Evolutionary conservation across 37 sponge, comb jelly and placozoan genomes (phyloP), one percentile per base, ranked within the genome.

Genomic region (Tethya wilhelma): DNA sequence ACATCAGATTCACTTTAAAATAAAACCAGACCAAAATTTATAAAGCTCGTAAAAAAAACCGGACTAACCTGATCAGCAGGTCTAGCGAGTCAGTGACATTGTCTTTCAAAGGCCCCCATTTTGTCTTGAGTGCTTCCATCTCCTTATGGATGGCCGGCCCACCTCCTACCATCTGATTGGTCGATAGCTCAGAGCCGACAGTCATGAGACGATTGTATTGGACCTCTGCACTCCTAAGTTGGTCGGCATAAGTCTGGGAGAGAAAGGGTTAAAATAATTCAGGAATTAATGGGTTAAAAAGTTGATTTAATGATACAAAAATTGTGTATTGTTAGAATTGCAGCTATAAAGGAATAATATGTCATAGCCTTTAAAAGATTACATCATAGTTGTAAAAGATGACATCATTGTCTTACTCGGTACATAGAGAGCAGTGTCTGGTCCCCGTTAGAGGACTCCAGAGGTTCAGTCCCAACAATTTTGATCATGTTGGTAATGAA

Each of bases 401-500:
- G n/a, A n/a, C 4, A 20, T 11, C 55, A 42, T 28, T 59, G 9
- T 44, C 31, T 40, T 79, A 86, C 87, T 46, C 49, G 74, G 59
- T 79, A 87, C 0, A 53, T 79, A 7, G 87, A 68, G 0, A 87
- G 81, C 14, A 80, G 67, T 8, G 80, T 66, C 23, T 4, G 2
- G 68, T 87, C 68, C 8, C 87, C 87, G 40, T 73, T 7, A 20
- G 80, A 79, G 4, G 67, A 29, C 31, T 73, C 80, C 69, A 56
- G 14, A 4, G 73, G 74, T 38, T 87, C 87, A 0, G 53, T 33
- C 3, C 87, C 87, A 3, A 73, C 74, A 38, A 79, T 79, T 69
- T 87, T 73, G 20, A 30, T 26, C 73, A 87, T 79, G 29, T 80
- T 67, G 36, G 37, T 22, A 22, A 87, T 40, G 59, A 87, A 87